Evolutionary conservation across 2,888 invertebrate genomes (phyloP), one percentile per base, ranked within the genome.

Genomic region (Eupelmus urozonus): DNA sequence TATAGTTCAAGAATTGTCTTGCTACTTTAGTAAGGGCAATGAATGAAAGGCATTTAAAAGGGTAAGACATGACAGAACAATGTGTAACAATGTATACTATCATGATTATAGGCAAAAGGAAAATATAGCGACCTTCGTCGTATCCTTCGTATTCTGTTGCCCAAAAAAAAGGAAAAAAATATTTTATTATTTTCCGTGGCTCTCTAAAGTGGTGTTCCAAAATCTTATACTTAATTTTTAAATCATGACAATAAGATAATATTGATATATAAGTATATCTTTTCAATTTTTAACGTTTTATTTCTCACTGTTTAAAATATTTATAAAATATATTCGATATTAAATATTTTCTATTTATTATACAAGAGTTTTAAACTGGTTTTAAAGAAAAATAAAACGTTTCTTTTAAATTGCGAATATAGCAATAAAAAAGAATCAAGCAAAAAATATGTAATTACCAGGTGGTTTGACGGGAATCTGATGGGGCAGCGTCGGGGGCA

Each of bases 391-490:
- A 45, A 45, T 45, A 13, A 13, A 45, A 45, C 16, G 9, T 45
- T 45, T 13, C 13, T 45, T 7, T 45, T 7, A 45, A 45, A 45
- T 9, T 45, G 18, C 1, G n/a, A 27, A 57, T 0, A 57, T 11
- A 13, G 27, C n/a, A 45, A 20, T 45, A 5, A 16, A 20, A 51
- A 13, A 74, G 4, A 7, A 29, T 16, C 23, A 40, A 53, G 53
- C 18, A 51, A 40, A 25, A 59, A 34, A 23, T 60, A n/a, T n/a
- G n/a, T n/a, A n/a, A n/a, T 70, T n/a, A 91, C 91, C 91, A 82
- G 90, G 90, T 76, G 90, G 90, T 83, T 90, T 91, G 29, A 88
- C 82, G 81, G 90, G 89, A 83, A 90, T 86, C 72, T 86, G 85
- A 79, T 89, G 88, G 40, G 90, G 87, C 77, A 89, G 84, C 53